Percentiles rank a stretch among this genome's conserved stretches.
These are phyloP conservation scores for Gnathonemus echidnorhynchus DNA, from an alignment of 2,113 vertebrate species.

Conservation along the genomic window DNA sequence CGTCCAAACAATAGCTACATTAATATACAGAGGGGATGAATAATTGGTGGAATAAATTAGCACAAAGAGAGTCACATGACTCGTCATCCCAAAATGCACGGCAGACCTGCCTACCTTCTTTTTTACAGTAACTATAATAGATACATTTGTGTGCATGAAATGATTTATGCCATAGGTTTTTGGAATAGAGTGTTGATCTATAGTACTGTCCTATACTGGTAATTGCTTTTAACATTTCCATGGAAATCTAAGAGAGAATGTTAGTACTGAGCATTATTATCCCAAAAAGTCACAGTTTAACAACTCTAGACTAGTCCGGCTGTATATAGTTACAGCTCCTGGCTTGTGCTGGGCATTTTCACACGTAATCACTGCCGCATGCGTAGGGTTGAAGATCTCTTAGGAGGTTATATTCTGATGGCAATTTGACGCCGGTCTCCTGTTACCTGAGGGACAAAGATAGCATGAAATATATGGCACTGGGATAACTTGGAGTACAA, in stretches of 20 bases:
- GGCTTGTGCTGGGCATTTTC: background rate
- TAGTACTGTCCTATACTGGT: background rate
- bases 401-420: constrained; percentile 18
- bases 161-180: background rate
- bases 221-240: background rate
- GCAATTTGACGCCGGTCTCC: constrained; percentile 34
- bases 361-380: background rate
- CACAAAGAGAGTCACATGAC: background rate
- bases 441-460: constrained; percentile 41
- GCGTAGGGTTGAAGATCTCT: background rate
- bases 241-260: background rate
- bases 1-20: background rate
- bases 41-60: background rate
- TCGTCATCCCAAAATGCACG: background rate
- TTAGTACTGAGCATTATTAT: background rate
- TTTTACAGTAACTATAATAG: background rate
- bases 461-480: background rate
- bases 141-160: background rate
- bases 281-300: background rate
- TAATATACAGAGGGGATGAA: background rate
- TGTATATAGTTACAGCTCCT: background rate
- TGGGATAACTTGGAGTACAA: background rate
- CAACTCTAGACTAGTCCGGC: background rate
- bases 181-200: background rate
- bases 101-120: background rate